phyloP scores from a whole-genome alignment of 2,888 invertebrate genomes.

The Drosophila multiciliata region DNA sequence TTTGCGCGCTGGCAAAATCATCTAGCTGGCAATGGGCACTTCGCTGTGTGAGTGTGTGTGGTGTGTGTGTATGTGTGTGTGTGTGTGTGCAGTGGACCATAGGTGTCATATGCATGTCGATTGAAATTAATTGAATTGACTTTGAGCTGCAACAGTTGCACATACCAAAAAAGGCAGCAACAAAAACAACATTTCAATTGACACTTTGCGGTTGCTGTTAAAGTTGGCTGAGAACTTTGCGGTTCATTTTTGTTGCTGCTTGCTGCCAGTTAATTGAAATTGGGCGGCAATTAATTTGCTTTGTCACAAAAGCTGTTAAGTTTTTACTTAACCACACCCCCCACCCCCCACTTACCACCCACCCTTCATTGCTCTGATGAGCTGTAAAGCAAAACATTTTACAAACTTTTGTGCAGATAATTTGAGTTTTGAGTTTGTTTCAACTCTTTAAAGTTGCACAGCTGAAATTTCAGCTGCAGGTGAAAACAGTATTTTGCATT shows the following conservation, averaged over 20 bases:
- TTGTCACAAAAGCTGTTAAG: slow-evolving; percentile 76
- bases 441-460: slow-evolving; percentile 35
- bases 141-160: slow-evolving; percentile 60
- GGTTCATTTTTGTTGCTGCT: slow-evolving; percentile 17
- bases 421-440: slow-evolving; percentile 39
- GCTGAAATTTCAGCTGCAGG: slow-evolving; percentile 29
- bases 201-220: slow-evolving; percentile 72
- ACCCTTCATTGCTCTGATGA: slow-evolving; percentile 5
- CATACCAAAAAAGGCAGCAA: slow-evolving; percentile 5
- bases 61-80: slow-evolving; percentile 21
- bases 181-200: slow-evolving; percentile 14
- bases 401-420: slow-evolving; percentile 64
- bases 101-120: slow-evolving; percentile 75
- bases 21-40: slow-evolving; percentile 43
- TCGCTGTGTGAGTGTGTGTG: slow-evolving; percentile 44
- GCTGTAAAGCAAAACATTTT: slow-evolving; percentile 60
- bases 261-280: slow-evolving; percentile 74
- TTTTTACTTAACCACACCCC: not conserved
- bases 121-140: slow-evolving; percentile 81
- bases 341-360: not conserved
- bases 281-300: slow-evolving; percentile 79
- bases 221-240: slow-evolving; percentile 33
- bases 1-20: slow-evolving; percentile 37
- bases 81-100: slow-evolving; percentile 69
- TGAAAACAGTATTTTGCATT: slow-evolving; percentile 49